Conservation (phyloP, 2,888 invertebrate species). For the Argyresthia goedartella region DNA sequence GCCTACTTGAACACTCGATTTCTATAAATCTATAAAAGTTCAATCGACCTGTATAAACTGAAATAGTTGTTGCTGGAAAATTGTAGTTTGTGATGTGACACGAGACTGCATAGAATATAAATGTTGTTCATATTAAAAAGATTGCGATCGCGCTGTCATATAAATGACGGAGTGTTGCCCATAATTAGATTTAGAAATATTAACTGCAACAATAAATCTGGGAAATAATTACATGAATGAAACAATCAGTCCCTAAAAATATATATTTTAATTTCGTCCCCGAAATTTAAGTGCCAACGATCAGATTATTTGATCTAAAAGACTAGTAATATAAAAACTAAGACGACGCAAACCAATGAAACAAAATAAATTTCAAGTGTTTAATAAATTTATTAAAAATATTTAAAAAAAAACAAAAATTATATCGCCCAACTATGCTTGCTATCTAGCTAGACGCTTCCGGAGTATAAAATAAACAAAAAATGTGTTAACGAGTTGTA, state of each 20-base stretch:
- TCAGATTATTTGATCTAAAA: slow-evolving; percentile 19
- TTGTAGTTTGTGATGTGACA: no score
- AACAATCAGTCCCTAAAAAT: slow-evolving; percentile 34
- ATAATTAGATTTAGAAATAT: no score
- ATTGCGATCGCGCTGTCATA: no score
- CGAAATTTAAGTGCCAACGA: slow-evolving; percentile 49
- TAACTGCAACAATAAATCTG: no score
- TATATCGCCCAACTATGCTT: slow-evolving; percentile 38
- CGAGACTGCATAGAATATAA: no score
- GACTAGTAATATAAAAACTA: slow-evolving; percentile 16
- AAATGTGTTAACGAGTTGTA: slow-evolving; percentile 49
- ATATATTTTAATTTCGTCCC: slow-evolving; percentile 55
- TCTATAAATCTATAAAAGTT: not conserved
- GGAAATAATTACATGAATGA: not conserved
- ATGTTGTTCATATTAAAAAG: no score
- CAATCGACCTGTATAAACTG: no score
- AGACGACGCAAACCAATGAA: slow-evolving; percentile 6
- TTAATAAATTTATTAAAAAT: slow-evolving; percentile 64
- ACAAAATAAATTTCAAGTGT: slow-evolving; percentile 35
- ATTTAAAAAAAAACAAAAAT: slow-evolving; percentile 45
- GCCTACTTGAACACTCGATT: not conserved
- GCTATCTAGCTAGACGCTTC: slow-evolving; percentile 44
- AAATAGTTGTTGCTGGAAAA: no score
- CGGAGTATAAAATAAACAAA: slow-evolving; percentile 45
- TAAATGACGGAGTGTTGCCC: no score